Conservation (phyloP, 2,113 vertebrate genomes). For the Prolemur simus region DNA sequence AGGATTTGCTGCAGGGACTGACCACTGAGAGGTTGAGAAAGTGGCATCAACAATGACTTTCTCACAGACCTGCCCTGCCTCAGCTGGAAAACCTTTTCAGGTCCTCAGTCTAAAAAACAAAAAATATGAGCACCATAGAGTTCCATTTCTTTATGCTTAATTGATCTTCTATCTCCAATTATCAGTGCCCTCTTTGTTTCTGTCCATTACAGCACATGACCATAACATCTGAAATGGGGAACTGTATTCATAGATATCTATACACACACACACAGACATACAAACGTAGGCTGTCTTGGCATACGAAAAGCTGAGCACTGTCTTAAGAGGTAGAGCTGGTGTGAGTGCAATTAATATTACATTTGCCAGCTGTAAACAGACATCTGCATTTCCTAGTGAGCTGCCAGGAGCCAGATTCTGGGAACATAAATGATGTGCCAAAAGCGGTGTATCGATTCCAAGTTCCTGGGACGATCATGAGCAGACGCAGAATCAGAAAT, state of each 20-base stretch:
- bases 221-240: background rate
- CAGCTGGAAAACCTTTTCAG: background rate
- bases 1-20: background rate
- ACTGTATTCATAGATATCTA: background rate
- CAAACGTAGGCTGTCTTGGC: background rate
- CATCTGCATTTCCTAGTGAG: conserved; percentile 56
- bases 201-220: background rate
- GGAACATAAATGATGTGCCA: conserved; percentile 43
- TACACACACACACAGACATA: background rate
- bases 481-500: background rate
- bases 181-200: background rate
- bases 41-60: background rate
- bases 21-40: background rate
- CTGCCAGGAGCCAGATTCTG: conserved; percentile 45
- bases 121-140: background rate
- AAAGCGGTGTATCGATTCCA: conserved; percentile 39
- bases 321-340: conserved; percentile 2
- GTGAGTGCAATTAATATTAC: conserved; percentile 45
- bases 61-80: background rate
- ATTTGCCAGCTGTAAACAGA: conserved; percentile 64
- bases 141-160: background rate
- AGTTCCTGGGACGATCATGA: conserved; percentile 37
- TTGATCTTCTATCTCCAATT: background rate
- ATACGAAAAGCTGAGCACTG: background rate
- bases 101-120: background rate